Base-by-base conservation (phyloP, 2,888 invertebrate species). In the Tenthredo mesomela region DNA sequence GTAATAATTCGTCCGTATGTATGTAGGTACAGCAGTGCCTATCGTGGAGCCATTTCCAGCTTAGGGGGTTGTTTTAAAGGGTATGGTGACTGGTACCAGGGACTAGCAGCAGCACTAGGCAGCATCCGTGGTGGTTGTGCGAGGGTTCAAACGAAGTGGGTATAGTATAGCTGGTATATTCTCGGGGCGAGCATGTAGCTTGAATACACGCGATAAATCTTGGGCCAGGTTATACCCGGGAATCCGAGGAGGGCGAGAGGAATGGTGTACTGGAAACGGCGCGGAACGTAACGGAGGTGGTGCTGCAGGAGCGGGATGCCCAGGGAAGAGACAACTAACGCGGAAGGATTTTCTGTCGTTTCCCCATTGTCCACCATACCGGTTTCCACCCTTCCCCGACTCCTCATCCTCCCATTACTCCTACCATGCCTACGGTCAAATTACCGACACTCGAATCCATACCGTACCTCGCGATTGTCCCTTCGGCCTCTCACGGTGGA, bases 191-290 rank as follows among this genome's bases (percentile, higher is more conserved):
- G 61, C 82, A 82, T 82, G 82, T 67, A 82, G 82, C 82, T 58
- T 82, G 82, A 82, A 82, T 82, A 82, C 70, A 82, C 82, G 82
- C 82, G 40, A 82, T 82, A 82, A 82, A 82, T 82, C 82, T 67
- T 61, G 43, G 67, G 82, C 82, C 67, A 82, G 82, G 82, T 82
- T 82, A 70, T 82, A 82, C 65, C 65, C 82, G 67, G 33, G 67
- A 70, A 82, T 47, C 82, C 82, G 61, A n/a, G 43, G 40, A 43
- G 25, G 37, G 21, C 21, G 43, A 21, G 70, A 80, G 80, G 40
- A 80, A 80, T 61, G 82, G 82, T 82, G 70, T 70, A 65, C 33
- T 67, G 82, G 82, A 82, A 70, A 82, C 70, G 82, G 67, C 29
- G 82, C 47, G 61, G 50, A 77, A 77, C 77, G 77, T 29, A 47